Evolutionary conservation across 2,797 vertebrate species (phyloP).

Genomic region (Onychomys torridus): DNA sequence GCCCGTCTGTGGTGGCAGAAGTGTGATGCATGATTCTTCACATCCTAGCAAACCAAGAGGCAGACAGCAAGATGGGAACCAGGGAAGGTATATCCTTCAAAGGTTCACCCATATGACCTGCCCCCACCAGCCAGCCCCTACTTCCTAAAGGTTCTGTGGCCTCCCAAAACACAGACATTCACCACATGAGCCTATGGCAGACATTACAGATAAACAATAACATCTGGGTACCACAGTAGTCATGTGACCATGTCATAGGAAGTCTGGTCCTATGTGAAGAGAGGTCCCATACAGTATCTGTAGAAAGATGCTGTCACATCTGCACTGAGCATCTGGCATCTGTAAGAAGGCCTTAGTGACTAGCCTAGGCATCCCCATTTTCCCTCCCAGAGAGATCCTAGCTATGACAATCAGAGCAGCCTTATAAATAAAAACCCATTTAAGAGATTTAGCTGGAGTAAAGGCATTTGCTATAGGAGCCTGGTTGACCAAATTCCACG

Average conservation of each 20-base stretch:
- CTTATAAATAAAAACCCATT: neutral
- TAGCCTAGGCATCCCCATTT: fast-evolving
- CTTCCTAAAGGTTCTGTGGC: neutral
- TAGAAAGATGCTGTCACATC: neutral
- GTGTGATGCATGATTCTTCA: neutral
- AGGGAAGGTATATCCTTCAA: neutral
- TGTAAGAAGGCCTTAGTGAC: neutral
- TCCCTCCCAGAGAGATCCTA: neutral
- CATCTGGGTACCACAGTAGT: neutral
- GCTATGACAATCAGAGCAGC: neutral
- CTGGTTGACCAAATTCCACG: neutral
- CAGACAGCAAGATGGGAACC: neutral
- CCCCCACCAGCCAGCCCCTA: neutral
- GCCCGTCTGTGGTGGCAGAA: neutral
- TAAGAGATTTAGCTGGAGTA: neutral
- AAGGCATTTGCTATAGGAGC: neutral
- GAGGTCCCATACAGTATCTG: neutral
- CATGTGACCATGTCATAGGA: fast-evolving
- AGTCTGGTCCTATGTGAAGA: neutral
- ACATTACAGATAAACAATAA: neutral
- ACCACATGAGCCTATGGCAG: neutral
- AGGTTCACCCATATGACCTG: neutral
- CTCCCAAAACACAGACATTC: neutral
- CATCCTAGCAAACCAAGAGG: neutral
- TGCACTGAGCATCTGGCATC: neutral